These are phyloP conservation scores for Chrysoperla carnea DNA, from an alignment of 1,140 invertebrate genomes.

Conservation along the genomic window DNA sequence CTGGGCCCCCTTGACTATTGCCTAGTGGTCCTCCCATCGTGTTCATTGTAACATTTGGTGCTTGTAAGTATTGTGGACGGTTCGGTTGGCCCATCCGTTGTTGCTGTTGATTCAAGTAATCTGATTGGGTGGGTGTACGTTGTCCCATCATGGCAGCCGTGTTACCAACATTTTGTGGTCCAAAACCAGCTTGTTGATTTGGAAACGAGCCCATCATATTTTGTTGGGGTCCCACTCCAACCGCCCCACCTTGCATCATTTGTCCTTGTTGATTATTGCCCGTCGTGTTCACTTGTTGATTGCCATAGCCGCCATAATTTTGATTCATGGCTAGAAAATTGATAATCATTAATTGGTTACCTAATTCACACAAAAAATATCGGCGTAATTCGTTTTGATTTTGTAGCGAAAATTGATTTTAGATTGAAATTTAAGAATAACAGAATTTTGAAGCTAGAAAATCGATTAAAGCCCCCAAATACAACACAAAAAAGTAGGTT, in stretches of 20 bases:
- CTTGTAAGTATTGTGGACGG: conserved; percentile 4
- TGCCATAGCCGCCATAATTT: conserved; percentile 17
- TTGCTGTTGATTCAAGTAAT: neutral
- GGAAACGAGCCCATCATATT: conserved; percentile 7
- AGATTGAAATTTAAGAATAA: too few species aligned
- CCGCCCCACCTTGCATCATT: conserved; percentile 15
- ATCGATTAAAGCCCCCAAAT: too few species aligned
- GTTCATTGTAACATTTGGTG: conserved; percentile 23
- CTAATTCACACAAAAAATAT: too few species aligned
- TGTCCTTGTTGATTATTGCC: conserved; percentile 15
- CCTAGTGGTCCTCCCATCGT: conserved; percentile 16
- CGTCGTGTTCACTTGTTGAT: conserved; percentile 14
- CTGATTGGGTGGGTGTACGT: neutral
- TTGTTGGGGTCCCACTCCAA: conserved; percentile 1
- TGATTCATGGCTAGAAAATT: conserved; percentile 12
- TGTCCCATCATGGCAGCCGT: neutral
- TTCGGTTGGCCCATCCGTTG: neutral
- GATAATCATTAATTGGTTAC: too few species aligned
- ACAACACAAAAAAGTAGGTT: too few species aligned
- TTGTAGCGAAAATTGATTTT: too few species aligned
- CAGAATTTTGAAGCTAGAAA: too few species aligned
- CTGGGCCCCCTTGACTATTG: conserved; percentile 13
- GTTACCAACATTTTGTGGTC: neutral
- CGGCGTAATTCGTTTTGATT: too few species aligned
- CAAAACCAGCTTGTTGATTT: neutral